These are phyloP conservation scores for Planiliza haematocheilus DNA, from an alignment of 2,113 vertebrate species.

Conservation along the genomic window DNA sequence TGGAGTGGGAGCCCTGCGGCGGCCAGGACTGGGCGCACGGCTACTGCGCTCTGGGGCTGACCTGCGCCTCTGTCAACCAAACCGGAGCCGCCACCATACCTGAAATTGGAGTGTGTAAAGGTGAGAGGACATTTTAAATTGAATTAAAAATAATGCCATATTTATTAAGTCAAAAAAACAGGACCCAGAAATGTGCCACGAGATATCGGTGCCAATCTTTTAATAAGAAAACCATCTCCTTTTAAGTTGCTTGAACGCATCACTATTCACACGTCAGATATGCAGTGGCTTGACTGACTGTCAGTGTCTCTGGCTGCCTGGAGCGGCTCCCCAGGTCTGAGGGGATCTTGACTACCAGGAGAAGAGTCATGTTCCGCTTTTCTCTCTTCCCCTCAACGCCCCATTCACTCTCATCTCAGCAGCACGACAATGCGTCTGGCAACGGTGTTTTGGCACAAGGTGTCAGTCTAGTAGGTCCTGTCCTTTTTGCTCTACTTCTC, in stretches of 20 bases:
- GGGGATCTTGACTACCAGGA: constrained; percentile 63
- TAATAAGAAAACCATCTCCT: background rate
- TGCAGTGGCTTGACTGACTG: constrained; percentile 46
- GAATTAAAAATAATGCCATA: background rate
- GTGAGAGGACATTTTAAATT: constrained; percentile 55
- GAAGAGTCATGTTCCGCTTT: constrained; percentile 65
- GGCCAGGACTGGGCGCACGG: constrained; percentile 83
- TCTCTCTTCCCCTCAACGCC: constrained; percentile 53
- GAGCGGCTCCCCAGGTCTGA: constrained; percentile 44
- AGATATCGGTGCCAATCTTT: background rate
- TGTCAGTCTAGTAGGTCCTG: constrained; percentile 3
- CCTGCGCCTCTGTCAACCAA: constrained; percentile 78
- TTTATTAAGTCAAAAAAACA: no score
- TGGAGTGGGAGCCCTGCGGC: constrained; percentile 84
- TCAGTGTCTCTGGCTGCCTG: constrained; percentile 46
- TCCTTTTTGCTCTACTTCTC: background rate
- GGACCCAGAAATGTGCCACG: no score
- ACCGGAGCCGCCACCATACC: constrained; percentile 70
- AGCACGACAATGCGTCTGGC: constrained; percentile 59
- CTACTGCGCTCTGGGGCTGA: constrained; percentile 84
- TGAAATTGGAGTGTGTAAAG: constrained; percentile 83
- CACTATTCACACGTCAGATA: constrained; percentile 43
- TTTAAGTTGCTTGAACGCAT: constrained; percentile 34
- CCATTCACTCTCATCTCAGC: constrained; percentile 43
- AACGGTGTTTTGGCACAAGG: constrained; percentile 43